Evolutionary conservation across 2,113 vertebrate species (phyloP).

Genomic region (Pseudorectes ferrugineus): DNA sequence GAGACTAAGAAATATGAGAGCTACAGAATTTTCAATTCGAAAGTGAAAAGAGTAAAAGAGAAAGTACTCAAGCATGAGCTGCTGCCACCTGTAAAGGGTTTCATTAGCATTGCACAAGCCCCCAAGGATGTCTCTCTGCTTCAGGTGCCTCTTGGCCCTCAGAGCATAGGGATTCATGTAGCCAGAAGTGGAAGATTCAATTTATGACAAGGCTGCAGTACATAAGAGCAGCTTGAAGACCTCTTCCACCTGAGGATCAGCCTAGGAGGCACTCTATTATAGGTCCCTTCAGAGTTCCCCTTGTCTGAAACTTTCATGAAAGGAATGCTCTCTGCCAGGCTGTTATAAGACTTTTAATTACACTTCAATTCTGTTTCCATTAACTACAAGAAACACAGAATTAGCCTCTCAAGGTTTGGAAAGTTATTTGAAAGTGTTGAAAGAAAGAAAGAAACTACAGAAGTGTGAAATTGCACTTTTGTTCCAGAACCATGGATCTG

Average conservation of each 20-base stretch:
- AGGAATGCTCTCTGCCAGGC: background rate
- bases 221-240: background rate
- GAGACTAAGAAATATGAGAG: background rate
- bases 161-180: background rate
- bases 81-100: background rate
- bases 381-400: background rate
- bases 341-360: background rate
- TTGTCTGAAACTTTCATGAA: background rate
- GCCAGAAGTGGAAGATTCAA: background rate
- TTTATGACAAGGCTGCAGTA: background rate
- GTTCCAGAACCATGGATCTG: background rate
- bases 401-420: background rate
- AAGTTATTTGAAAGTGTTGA: background rate
- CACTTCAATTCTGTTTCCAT: conserved; percentile 1
- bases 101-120: background rate
- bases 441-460: background rate
- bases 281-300: background rate
- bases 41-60: background rate
- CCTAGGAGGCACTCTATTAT: background rate
- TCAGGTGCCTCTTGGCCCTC: background rate
- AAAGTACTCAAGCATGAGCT: background rate
- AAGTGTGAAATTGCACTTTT: background rate
- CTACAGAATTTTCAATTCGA: background rate
- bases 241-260: background rate
- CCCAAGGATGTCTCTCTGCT: background rate